phyloP scores from a whole-genome alignment of 2,113 vertebrate genomes.

The Meleagris gallopavo region DNA sequence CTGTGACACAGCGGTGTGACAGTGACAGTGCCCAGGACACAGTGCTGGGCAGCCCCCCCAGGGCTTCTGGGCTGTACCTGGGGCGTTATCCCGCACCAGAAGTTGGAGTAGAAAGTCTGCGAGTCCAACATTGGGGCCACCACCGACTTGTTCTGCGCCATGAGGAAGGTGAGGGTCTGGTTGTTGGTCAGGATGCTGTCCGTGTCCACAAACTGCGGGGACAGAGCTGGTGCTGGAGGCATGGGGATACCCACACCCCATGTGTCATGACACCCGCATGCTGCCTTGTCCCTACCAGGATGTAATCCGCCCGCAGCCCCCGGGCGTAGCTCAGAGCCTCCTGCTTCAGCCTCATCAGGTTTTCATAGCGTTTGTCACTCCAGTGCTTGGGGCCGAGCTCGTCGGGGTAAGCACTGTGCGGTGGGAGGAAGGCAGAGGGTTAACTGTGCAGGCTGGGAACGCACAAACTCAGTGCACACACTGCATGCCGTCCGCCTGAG shows the following conservation, averaged over 20 bases:
- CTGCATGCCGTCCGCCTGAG: background rate
- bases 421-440: background rate
- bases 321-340: conserved; percentile 90
- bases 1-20: conserved; percentile 49
- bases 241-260: fast-evolving
- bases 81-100: conserved; percentile 97
- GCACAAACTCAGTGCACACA: background rate
- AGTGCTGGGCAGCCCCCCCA: background rate
- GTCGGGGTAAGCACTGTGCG: conserved; percentile 85
- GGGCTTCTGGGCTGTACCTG: conserved; percentile 80
- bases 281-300: conserved; percentile 82
- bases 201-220: conserved; percentile 86
- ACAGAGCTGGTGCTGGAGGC: background rate
- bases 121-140: conserved; percentile 95
- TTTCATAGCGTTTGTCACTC: conserved; percentile 89
- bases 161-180: conserved; percentile 86
- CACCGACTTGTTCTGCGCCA: conserved; percentile 87
- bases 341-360: conserved; percentile 94
- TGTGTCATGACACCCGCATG: background rate
- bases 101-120: conserved; percentile 95
- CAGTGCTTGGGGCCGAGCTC: conserved; percentile 95
- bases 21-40: no score
- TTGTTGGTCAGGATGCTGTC: conserved; percentile 95
- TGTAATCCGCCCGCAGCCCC: conserved; percentile 87
- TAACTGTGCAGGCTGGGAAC: background rate